Conservation (phyloP, 1,140 invertebrate genomes). For the Leptinotarsa lineolata region DNA sequence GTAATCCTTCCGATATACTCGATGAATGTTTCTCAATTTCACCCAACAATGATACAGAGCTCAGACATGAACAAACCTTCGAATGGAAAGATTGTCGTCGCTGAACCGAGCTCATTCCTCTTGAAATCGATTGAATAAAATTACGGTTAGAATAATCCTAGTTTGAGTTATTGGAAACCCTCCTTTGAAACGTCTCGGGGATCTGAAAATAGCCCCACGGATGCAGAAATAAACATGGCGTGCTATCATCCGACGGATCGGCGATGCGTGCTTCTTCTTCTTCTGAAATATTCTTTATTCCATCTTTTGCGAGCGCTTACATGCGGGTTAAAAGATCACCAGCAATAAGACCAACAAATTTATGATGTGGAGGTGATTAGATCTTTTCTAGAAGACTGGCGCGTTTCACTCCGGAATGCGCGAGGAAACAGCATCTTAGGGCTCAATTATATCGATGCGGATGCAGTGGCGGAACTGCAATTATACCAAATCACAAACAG, state of each 20-base stretch:
- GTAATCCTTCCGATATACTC: no score
- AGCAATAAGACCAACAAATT: slow-evolving; percentile 30
- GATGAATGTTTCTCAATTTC: no score
- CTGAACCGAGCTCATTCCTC: no score
- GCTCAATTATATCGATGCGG: slow-evolving; percentile 14
- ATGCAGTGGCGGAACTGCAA: neutral
- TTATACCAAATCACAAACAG: no score
- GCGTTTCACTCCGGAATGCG: slow-evolving; percentile 12
- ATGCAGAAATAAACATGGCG: neutral
- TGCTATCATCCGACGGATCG: slow-evolving; percentile 10
- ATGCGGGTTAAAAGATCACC: slow-evolving; percentile 30
- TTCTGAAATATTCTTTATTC: slow-evolving; percentile 17
- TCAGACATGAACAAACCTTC: no score
- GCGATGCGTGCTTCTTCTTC: slow-evolving; percentile 16
- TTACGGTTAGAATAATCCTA: no score
- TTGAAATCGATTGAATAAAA: no score
- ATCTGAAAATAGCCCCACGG: slow-evolving; percentile 2
- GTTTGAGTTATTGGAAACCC: neutral
- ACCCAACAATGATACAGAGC: no score
- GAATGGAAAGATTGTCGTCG: no score
- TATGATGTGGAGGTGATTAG: slow-evolving; percentile 29
- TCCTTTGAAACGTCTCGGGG: neutral
- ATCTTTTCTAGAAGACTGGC: slow-evolving; percentile 12
- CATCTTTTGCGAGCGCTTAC: slow-evolving; percentile 22
- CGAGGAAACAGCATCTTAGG: neutral